A percentile compares a stretch with the other conserved stretches of the same genome.
These are phyloP conservation scores for Aleiodes alternator DNA, from an alignment of 2,888 invertebrate genomes.

Conservation along the genomic window DNA sequence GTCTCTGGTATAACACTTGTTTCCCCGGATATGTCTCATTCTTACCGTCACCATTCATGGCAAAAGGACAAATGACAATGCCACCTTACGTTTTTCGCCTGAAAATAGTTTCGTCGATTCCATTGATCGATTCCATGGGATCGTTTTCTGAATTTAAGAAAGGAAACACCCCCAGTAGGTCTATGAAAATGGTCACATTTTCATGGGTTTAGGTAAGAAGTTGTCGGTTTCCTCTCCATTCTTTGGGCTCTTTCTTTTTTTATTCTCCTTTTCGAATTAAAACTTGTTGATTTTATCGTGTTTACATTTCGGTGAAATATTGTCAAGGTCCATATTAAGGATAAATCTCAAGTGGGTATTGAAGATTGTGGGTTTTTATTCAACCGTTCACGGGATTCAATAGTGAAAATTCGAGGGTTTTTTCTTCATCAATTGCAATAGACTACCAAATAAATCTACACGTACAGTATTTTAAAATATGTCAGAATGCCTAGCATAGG, in stretches of 20 bases:
- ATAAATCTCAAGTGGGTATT: too few relatives aligned
- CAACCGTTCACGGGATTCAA: too few relatives aligned
- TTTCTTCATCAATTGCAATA: too few relatives aligned
- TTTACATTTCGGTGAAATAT: constrained; percentile 7
- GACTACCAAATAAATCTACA: too few relatives aligned
- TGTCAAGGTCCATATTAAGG: neutral
- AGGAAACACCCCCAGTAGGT: constrained; percentile 19
- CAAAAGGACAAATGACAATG: constrained; percentile 19
- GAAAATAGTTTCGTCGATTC: constrained; percentile 4
- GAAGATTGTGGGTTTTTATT: too few relatives aligned
- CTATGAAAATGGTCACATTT: constrained; percentile 26
- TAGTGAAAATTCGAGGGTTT: too few relatives aligned
- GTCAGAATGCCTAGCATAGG: too few relatives aligned
- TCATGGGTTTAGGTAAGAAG: constrained; percentile 11
- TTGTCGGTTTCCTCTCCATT: constrained; percentile 31
- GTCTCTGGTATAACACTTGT: constrained; percentile 18
- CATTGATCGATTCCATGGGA: constrained; percentile 31
- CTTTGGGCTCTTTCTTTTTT: neutral
- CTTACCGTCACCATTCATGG: constrained; percentile 30
- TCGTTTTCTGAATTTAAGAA: constrained; percentile 16
- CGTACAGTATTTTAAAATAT: too few relatives aligned
- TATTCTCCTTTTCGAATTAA: constrained; percentile 1
- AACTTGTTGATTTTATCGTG: constrained; percentile 29
- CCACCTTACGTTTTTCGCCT: constrained; percentile 28
- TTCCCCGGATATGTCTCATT: constrained; percentile 32